Percentiles rank a stretch among this genome's conserved stretches.
Conservation (phyloP, 2,888 invertebrate species). For the Actias luna region DNA sequence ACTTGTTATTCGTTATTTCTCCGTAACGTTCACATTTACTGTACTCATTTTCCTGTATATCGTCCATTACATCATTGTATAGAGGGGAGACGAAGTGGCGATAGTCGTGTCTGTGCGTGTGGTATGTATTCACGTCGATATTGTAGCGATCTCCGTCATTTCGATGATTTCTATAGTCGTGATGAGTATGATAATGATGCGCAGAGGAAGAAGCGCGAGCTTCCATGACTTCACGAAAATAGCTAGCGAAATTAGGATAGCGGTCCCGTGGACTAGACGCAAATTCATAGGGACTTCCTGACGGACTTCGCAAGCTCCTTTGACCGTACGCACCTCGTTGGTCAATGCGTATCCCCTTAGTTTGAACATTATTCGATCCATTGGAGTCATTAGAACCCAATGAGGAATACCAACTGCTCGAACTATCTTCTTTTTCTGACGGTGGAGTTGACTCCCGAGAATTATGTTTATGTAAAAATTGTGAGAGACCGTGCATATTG, state of each 20-base stretch:
- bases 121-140: slow-evolving; percentile 52
- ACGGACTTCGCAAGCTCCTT: slow-evolving; percentile 50
- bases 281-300: slow-evolving; percentile 58
- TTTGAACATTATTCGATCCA: slow-evolving; percentile 40
- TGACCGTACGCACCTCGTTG: slow-evolving; percentile 51
- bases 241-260: slow-evolving; percentile 71
- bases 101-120: slow-evolving; percentile 58
- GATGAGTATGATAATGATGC: slow-evolving; percentile 52
- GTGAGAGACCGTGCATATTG: slow-evolving; percentile 72
- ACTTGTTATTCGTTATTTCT: slow-evolving; percentile 67
- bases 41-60: slow-evolving; percentile 75
- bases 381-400: slow-evolving; percentile 50
- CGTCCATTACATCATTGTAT: slow-evolving; percentile 72
- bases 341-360: slow-evolving; percentile 56
- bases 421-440: slow-evolving; percentile 64
- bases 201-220: slow-evolving; percentile 42
- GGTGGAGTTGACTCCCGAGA: slow-evolving; percentile 59
- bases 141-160: slow-evolving; percentile 62
- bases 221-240: slow-evolving; percentile 70
- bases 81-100: slow-evolving; percentile 74
- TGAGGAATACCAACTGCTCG: slow-evolving; percentile 73
- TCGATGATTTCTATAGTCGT: slow-evolving; percentile 51
- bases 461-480: slow-evolving; percentile 64
- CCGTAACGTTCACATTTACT: slow-evolving; percentile 76
- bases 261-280: slow-evolving; percentile 72